phyloP scores from a whole-genome alignment of 1,140 invertebrate genomes.

The Bombus ignitus region DNA sequence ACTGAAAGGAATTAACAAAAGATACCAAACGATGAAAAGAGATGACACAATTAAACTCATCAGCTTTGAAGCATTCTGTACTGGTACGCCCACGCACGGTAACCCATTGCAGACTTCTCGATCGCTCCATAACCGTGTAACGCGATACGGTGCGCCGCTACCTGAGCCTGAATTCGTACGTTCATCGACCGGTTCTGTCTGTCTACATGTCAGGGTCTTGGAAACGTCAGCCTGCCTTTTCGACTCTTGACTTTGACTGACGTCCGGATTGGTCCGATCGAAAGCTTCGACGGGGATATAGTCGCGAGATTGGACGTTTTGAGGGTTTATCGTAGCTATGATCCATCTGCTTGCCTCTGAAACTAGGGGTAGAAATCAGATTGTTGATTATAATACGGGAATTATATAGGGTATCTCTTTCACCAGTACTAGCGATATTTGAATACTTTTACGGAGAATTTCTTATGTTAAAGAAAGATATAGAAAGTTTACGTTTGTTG shows the following conservation, averaged over 20 bases:
- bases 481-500: neutral
- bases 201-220: constrained; percentile 14
- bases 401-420: neutral
- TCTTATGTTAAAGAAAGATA: neutral
- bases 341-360: constrained; percentile 30
- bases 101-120: constrained; percentile 6
- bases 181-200: constrained; percentile 9
- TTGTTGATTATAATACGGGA: constrained; percentile 30
- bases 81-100: constrained; percentile 1
- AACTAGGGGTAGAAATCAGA: constrained; percentile 5
- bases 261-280: constrained; percentile 56
- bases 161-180: constrained; percentile 47
- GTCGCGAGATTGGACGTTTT: constrained; percentile 37
- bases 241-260: constrained; percentile 69
- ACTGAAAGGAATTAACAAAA: neutral
- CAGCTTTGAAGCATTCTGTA: constrained; percentile 27
- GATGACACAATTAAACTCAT: no score
- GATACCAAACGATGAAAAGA: neutral
- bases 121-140: constrained; percentile 45
- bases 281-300: constrained; percentile 43
- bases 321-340: constrained; percentile 31
- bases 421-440: no score
- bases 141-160: constrained; percentile 54
- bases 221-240: constrained; percentile 58
- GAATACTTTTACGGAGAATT: neutral